Base-by-base conservation (phyloP, 2,113 vertebrate genomes). In the Lepisosteus oculatus region DNA sequence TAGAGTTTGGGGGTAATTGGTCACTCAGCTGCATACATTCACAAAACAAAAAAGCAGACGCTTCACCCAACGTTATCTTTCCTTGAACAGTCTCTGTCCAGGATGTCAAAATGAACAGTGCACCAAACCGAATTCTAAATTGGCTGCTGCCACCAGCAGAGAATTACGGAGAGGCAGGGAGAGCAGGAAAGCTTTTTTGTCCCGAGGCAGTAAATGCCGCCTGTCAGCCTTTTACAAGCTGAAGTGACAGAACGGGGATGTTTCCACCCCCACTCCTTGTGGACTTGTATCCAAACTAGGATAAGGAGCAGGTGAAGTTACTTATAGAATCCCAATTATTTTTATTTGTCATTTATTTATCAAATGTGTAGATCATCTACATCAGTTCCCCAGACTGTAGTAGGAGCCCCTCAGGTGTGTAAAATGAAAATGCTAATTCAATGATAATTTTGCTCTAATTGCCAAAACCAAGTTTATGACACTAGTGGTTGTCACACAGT, bases 151-250 rank as follows among this genome's bases (percentile, higher is more conserved):
- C 43, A 44, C 72, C 61, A 42, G 75, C 70, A 54, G 80, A 73
- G 70, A 70, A 73, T 73, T 80, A 74, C n/a, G 68, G 45, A 59
- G 74, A 45, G n/a, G 45, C 11, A 64, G 69, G 6, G 15, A 43
- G 4, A 3, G 68, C 68, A 54, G 56, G 65, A 29, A 14, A 55
- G 76, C 69, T 84, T 79, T 84, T 77, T 81, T 75, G 68, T 83
- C 80, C 88, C 44, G 44, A 56, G 70, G 72, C 78, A 81, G 78
- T 56, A 73, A 15, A 78, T 73, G 15, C 67, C 12, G 55, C 72
- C 83, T 85, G 83, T 86, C 78, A 57, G 69, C 73, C 57, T 63
- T 29, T 57, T 72, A 59, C 8, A 65, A 61, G 61, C 64, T 51
- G 65, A 45, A 56, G 65, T 75, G 73, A 78, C 76, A 75, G 69